These are phyloP conservation scores for Clunio marinus DNA, from an alignment of 2,888 invertebrate species.

Conservation along the genomic window DNA sequence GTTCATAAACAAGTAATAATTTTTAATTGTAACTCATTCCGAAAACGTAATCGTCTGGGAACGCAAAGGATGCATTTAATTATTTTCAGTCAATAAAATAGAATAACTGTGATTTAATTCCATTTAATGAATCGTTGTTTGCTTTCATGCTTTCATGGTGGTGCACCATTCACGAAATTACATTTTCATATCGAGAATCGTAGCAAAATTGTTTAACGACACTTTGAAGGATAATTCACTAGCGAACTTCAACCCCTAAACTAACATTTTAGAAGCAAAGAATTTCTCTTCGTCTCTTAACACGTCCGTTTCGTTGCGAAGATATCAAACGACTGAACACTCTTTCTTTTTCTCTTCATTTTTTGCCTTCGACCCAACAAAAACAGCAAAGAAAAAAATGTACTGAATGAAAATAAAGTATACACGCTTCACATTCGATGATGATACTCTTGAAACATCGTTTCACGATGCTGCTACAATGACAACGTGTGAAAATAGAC, in stretches of 20 bases:
- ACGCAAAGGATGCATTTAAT: neutral
- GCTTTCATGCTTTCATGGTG: too few species aligned
- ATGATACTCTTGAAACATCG: neutral
- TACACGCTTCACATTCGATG: slow-evolving; percentile 10
- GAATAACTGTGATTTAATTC: neutral
- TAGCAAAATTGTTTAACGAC: neutral
- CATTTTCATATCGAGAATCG: neutral
- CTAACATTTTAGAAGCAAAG: too few species aligned
- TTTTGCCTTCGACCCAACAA: neutral
- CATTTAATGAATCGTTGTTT: neutral
- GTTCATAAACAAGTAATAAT: slow-evolving; percentile 19
- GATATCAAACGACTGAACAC: slow-evolving; percentile 27
- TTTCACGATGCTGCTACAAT: neutral
- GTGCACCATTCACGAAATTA: neutral
- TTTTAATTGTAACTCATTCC: slow-evolving; percentile 26
- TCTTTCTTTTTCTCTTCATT: slow-evolving; percentile 22
- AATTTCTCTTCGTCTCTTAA: neutral
- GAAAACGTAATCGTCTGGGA: neutral
- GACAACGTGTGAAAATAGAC: neutral
- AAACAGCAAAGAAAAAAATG: slow-evolving; percentile 19
- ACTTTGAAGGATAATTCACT: neutral
- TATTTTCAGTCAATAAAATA: neutral
- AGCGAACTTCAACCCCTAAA: too few species aligned
- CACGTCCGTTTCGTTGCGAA: slow-evolving; percentile 23
- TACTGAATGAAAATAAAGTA: slow-evolving; percentile 12